Base-by-base conservation (phyloP, 2,888 invertebrate genomes). In the Oegoconia quadripuncta region DNA sequence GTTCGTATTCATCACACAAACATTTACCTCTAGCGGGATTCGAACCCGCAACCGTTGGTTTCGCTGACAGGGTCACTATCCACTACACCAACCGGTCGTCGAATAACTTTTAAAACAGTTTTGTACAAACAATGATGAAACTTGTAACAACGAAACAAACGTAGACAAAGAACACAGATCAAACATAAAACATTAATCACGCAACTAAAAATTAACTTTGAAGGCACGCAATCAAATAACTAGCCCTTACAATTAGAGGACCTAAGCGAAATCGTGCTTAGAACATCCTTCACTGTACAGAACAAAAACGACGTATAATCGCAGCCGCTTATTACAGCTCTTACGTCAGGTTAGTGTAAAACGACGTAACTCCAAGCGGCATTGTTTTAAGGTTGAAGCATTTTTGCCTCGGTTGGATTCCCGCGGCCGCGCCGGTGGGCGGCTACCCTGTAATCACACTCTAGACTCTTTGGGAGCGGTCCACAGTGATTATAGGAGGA, bases 361-460 rank as follows among this genome's bases (percentile, higher is more conserved):
- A 56, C 38, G 51, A 35, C 50, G 49, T 45, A 54, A 48, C 31
- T 47, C 40, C 45, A 46, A 55, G 35, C 47, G 55, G 57, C 60
- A 65, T 71, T 68, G 69, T 72, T 67, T 70, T 62, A 63, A 64
- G 60, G 49, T 59, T 50, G 56, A 60, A 57, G 46, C 52, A 53
- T 52, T 48, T 62, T 51, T 55, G 67, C 61, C 59, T 55, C 59
- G 64, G 64, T 59, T 53, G 60, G 60, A 50, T 68, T 69, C 64
- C 61, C 63, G 64, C 55, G 60, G 44, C 56, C 41, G n/a, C n/a
- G 52, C 31, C 69, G 59, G 65, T 83, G 81, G 84, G 84, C 82
- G 84, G 78, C 65, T 70, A 79, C 77, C 82, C 84, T 81, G 59
- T 75, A 84, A 86, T 86, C 84, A 77, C 58, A 59, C 64, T 60